Base-by-base conservation (phyloP, 2,888 invertebrate species). In the Papilio protenor region DNA sequence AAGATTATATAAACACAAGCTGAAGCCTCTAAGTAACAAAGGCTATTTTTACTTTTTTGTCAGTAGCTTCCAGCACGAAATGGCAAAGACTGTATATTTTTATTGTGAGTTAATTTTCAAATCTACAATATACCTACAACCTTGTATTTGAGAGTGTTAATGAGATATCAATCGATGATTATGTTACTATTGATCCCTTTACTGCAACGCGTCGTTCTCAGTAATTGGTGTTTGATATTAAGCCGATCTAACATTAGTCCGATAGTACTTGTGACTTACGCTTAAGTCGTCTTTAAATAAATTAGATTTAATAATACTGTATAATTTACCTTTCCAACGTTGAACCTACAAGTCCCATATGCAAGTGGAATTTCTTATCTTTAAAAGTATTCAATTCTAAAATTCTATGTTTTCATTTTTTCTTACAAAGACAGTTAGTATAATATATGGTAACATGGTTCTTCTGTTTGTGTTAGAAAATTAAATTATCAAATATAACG, bases 391-490 rank as follows among this genome's bases (percentile, higher is more conserved):
- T 23, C 23, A 11, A 11, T 23, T n/a, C 4, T 12, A 12, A 23
- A 10, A 52, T 23, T 21, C 23, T 2, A 5, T 11, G 21, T 59
- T 23, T 10, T 59, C 23, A 11, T 33, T 14, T 66, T 16, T 40
- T 18, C 12, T 18, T 64, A 40, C 18, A 33, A 33, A 8, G 16
- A 12, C 5, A 1, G 40, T 18, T 16, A 27, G 64, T 33, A 12
- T 33, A 18, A 18, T 16, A 40, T 10, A 55, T 55, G 16, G 16
- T 57, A n/a, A 57, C 57, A 57, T 57, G n/a, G 57, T 57, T 57
- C 1, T 57, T 21, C 10, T 57, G 57, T 59, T 59, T 66, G 73
- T 66, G 49, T 52, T 49, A 66, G 2, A 21, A 75, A 64, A 33
- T 40, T 21, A 40, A 33, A 33, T 23, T 27, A 2, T 33, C 8